These are phyloP conservation scores for Lacanobia wlatinum DNA, from an alignment of 2,888 invertebrate genomes.

Conservation along the genomic window DNA sequence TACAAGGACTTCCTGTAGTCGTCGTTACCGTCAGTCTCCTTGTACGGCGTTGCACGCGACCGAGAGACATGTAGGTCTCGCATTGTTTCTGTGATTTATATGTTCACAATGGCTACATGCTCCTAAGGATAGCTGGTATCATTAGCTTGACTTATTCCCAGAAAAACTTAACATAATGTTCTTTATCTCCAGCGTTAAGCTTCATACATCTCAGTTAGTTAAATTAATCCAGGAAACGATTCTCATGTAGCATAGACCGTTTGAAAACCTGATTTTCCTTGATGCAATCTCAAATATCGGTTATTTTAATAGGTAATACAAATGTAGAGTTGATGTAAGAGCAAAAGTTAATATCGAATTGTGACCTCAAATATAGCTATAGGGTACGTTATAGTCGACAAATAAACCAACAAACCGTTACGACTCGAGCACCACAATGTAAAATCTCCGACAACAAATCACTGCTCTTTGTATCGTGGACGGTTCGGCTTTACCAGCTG, in stretches of 20 bases:
- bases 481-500: conserved; percentile 58
- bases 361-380: conserved; percentile 58
- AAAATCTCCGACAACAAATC: conserved; percentile 75
- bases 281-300: conserved; percentile 10
- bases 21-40: conserved; percentile 68
- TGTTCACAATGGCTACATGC: conserved; percentile 53
- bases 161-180: conserved; percentile 35
- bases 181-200: conserved; percentile 23
- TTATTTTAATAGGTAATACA: conserved; percentile 15
- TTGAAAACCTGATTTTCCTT: conserved; percentile 15
- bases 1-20: conserved; percentile 78
- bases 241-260: conserved; percentile 11
- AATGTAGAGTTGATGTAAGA: conserved; percentile 12
- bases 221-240: conserved; percentile 37
- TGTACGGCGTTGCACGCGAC: conserved; percentile 68
- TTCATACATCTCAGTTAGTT: conserved; percentile 14
- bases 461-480: conserved; percentile 70
- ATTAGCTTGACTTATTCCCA: conserved; percentile 47
- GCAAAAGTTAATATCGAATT: conserved; percentile 41
- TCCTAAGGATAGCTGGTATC: conserved; percentile 38
- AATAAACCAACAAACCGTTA: conserved; percentile 71
- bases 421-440: conserved; percentile 69
- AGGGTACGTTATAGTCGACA: conserved; percentile 59
- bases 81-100: conserved; percentile 64
- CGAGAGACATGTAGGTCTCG: conserved; percentile 59